Conservation (phyloP, 2,888 invertebrate genomes). For the Coelogynopora nodosa region DNA sequence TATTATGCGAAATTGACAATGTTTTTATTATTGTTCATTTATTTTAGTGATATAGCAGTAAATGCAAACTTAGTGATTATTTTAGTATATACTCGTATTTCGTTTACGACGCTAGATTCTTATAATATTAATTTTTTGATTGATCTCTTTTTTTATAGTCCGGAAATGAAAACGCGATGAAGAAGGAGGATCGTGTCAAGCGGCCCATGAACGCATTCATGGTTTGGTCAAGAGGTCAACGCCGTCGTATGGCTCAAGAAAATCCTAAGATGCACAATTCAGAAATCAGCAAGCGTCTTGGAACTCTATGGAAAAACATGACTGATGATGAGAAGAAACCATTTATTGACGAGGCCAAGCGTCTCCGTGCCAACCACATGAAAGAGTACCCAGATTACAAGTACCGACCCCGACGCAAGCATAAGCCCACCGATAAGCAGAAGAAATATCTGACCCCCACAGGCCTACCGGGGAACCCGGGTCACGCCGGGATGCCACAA, state of each 20-base stretch:
- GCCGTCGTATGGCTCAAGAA: constrained; percentile 96
- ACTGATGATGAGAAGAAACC: constrained; percentile 92
- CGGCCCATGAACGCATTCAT: constrained; percentile 99
- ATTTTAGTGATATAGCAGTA: no score
- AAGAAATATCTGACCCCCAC: constrained; percentile 68
- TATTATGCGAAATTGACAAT: no score
- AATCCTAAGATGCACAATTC: constrained; percentile 99
- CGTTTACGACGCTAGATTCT: no score
- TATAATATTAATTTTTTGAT: neutral
- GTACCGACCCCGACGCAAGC: constrained; percentile 89
- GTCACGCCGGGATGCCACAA: neutral
- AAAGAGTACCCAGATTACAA: constrained; percentile 99
- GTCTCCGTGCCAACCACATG: constrained; percentile 94
- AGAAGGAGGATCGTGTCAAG: constrained; percentile 74
- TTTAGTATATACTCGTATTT: no score
- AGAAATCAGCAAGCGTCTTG: constrained; percentile 91
- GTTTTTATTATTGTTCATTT: no score
- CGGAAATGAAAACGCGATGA: constrained; percentile 29
- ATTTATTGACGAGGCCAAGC: constrained; percentile 96
- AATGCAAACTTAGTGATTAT: no score
- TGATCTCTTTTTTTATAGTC: neutral
- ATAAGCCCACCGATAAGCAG: constrained; percentile 79
- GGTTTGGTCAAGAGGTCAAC: constrained; percentile 97
- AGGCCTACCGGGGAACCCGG: neutral
- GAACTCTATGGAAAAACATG: constrained; percentile 94